Evolutionary conservation across 2,888 invertebrate genomes (phyloP).

Genomic region (Drosophila colorata): DNA sequence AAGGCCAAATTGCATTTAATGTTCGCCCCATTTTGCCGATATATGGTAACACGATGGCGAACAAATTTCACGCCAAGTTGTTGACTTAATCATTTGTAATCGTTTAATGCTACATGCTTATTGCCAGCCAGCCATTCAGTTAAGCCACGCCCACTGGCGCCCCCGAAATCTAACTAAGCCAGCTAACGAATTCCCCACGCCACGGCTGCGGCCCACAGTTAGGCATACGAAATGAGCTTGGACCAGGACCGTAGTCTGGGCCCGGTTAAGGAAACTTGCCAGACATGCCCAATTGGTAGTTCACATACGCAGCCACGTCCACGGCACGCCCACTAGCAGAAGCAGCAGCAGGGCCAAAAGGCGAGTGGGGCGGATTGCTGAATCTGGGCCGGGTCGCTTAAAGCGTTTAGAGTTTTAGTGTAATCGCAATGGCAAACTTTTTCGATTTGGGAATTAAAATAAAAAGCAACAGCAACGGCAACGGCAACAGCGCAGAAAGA

Average conservation of each 20-base stretch:
- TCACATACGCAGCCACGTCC: slow-evolving; percentile 52
- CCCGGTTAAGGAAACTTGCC: slow-evolving; percentile 50
- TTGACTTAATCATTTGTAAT: slow-evolving; percentile 75
- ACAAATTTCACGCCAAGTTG: slow-evolving; percentile 64
- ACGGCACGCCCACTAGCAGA: slow-evolving; percentile 39
- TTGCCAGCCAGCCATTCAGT: slow-evolving; percentile 32
- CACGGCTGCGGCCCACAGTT: slow-evolving; percentile 28
- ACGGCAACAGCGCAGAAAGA: no score
- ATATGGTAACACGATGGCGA: slow-evolving; percentile 18
- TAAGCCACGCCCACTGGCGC: slow-evolving; percentile 18
- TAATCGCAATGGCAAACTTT: slow-evolving; percentile 75
- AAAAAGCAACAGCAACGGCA: slow-evolving; percentile 53
- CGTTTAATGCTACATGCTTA: slow-evolving; percentile 66
- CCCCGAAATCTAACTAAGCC: slow-evolving; percentile 1
- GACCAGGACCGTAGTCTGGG: slow-evolving; percentile 5
- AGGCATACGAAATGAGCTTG: slow-evolving; percentile 55
- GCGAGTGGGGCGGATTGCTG: background rate
- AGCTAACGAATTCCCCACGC: slow-evolving; percentile 16
- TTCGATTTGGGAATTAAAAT: slow-evolving; percentile 81
- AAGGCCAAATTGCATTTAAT: slow-evolving; percentile 55
- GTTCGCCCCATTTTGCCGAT: slow-evolving; percentile 1
- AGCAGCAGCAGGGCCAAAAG: background rate
- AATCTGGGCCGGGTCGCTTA: slow-evolving; percentile 40
- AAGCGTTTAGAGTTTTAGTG: slow-evolving; percentile 74
- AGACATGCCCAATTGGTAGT: slow-evolving; percentile 67